A percentile compares a stretch with the other conserved stretches of the same genome.
These are phyloP conservation scores for Prunella strophiata DNA, from an alignment of 2,797 vertebrate species.

Conservation along the genomic window DNA sequence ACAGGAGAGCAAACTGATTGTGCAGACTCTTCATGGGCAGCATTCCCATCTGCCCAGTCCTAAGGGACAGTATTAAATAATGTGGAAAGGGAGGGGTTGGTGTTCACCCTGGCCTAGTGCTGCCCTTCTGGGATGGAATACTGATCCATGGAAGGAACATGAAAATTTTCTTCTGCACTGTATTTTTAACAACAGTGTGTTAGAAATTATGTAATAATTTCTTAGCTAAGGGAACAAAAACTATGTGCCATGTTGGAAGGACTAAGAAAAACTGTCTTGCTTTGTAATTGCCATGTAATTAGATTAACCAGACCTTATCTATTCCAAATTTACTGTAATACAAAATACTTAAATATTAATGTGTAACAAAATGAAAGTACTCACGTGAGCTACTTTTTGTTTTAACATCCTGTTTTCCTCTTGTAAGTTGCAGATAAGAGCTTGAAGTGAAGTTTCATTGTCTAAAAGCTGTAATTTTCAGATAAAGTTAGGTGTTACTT, in stretches of 20 bases:
- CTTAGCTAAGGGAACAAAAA: background rate
- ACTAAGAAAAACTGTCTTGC: background rate
- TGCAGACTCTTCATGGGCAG: background rate
- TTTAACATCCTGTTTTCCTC: constrained; percentile 89
- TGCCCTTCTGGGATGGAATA: background rate
- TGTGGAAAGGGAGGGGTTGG: background rate
- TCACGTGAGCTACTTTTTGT: constrained; percentile 89
- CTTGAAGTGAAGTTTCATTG: constrained; percentile 62
- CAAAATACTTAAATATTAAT: background rate
- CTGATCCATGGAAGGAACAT: background rate
- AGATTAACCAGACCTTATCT: background rate
- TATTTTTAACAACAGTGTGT: background rate
- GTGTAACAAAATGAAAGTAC: constrained; percentile 54
- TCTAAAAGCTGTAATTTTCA: constrained; percentile 66
- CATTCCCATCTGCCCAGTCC: background rate
- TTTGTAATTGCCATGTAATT: background rate
- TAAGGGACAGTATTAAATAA: background rate
- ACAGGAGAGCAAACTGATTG: background rate
- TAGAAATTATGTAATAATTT: background rate
- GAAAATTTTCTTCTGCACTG: background rate
- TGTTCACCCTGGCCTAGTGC: background rate
- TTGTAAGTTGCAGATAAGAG: constrained; percentile 77
- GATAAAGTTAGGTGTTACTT: constrained; percentile 30
- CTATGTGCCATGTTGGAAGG: background rate
- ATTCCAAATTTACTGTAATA: background rate